Base-by-base conservation (phyloP, 2,113 vertebrate genomes). In the Varanus salvator region DNA sequence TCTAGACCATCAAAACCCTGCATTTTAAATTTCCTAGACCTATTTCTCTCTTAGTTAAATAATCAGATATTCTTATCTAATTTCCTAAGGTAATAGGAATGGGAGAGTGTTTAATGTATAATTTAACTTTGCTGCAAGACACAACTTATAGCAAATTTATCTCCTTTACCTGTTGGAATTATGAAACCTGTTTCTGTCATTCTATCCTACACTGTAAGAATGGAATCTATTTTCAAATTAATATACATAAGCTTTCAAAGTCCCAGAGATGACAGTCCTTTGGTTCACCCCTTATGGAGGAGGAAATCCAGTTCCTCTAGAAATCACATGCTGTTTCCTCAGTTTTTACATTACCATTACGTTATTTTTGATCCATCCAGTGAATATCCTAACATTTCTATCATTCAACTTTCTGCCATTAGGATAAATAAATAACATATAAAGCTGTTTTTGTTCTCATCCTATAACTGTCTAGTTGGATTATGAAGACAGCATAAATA, bases 11-110 rank as follows among this genome's bases (percentile, higher is more conserved):
- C 1, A 87, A 1, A 0, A 0, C 75, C 0, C 1, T 83, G 31
- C 87, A 83, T 82, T 14, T 1, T 87, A 17, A 76, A 87, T 82
- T 3, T 90, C 50, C 72, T 54, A 84, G 11, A 69, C 8, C 5
- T 83, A 19, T 92, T 91, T 54, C 84, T 4, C 0, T 85, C 81
- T 87, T 71, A 7, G 25, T 93, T 92, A 92, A 88, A 92, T 7
- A 88, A 68, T 90, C 34, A 86, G 38, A 84, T 0, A 66, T 7
- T n/a, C 50, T 87, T 87, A 77, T 38, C 44, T 89, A 31, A 91
- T 92, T 92, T 93, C 68, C 76, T 86, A 86, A 93, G 9, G 8
- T 83, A 86, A 89, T 69, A 89, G 44, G 44, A 90, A 80, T 1
- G 19, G 6, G 11, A 82, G 9, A 77, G 44, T 27, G 68, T 80